phyloP scores from a whole-genome alignment of 1,140 invertebrate species.

The Halotydeus destructor region DNA sequence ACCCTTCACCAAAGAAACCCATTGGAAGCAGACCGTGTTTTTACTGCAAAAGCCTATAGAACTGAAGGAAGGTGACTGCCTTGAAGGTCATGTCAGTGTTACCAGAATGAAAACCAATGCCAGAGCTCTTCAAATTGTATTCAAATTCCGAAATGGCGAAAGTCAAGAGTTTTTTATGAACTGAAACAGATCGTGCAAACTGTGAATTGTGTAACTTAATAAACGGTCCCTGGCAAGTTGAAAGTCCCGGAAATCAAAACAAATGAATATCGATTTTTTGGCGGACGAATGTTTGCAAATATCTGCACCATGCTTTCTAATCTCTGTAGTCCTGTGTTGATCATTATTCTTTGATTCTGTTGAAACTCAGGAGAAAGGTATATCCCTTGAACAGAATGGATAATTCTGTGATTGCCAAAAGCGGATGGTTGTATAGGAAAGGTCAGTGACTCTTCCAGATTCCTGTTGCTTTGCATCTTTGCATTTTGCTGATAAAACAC shows the following conservation, averaged over 20 bases:
- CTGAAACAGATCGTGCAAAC: too few species aligned
- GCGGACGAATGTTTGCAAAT: too few species aligned
- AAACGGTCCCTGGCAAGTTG: too few species aligned
- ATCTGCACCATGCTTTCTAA: too few species aligned
- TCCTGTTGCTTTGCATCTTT: background rate
- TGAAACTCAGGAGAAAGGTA: too few species aligned
- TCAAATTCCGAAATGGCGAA: background rate
- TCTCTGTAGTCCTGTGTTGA: too few species aligned
- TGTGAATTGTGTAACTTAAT: too few species aligned
- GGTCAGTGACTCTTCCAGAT: slow-evolving; percentile 9
- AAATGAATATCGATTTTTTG: too few species aligned
- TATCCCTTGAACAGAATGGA: too few species aligned
- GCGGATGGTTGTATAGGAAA: slow-evolving; percentile 15
- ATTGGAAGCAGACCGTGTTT: slow-evolving; percentile 96
- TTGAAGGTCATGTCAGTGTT: slow-evolving; percentile 6
- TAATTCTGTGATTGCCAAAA: slow-evolving; percentile 16
- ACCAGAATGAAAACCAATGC: slow-evolving; percentile 1
- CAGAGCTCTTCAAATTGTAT: background rate
- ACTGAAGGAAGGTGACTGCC: slow-evolving; percentile 40
- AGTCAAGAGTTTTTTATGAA: background rate
- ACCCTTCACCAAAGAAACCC: slow-evolving; percentile 50
- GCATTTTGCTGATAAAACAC: background rate
- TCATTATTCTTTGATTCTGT: too few species aligned
- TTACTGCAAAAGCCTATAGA: slow-evolving; percentile 50
- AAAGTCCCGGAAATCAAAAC: too few species aligned